Evolutionary conservation across 2,113 vertebrate genomes (phyloP), one percentile per base, ranked within the genome.

Genomic region (Barnardius zonarius): DNA sequence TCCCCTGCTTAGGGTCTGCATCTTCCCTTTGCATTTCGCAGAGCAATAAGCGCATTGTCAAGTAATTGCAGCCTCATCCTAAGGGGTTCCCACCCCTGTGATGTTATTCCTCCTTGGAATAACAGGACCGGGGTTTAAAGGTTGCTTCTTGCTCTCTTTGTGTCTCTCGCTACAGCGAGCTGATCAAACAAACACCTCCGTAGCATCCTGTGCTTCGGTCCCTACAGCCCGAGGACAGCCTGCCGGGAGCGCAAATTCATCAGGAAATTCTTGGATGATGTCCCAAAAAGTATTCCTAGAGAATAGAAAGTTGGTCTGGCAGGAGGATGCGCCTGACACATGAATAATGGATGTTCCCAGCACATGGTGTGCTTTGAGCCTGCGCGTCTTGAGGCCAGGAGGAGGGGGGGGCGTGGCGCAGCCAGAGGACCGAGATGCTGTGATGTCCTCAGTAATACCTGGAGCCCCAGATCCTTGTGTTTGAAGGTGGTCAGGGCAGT

Each of bases 281-380:
- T 95, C 95, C 93, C 85, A 95, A 94, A 95, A 94, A 95, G 85
- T 94, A 85, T 94, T 97, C 96, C 92, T 85, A 93, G 91, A 83
- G 76, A 94, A 95, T 9, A 96, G 85, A 95, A 95, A 89, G 88
- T 96, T 96, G 83, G 52, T 95, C 86, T 96, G 96, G 86, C 90
- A 95, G 75, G 62, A 90, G 75, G 90, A 79, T 70, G 73, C 43
- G 83, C 77, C 72, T 92, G 86, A 94, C 87, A 69, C 61, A 90
- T 95, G 95, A 94, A 95, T 96, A 97, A 95, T 94, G 64, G 93
- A 93, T 89, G 57, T 54, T 95, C 94, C 82, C 80, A 96, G 96
- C 83, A 96, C 90, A 93, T 3, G 78, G 86, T 81, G 85, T 93
- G 90, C 92, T 96, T 91, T 90, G 68, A 96, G 91, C 83, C 70